These are phyloP conservation scores for Campopleginae sp. DNA, from an alignment of 2,888 invertebrate genomes.

Conservation along the genomic window DNA sequence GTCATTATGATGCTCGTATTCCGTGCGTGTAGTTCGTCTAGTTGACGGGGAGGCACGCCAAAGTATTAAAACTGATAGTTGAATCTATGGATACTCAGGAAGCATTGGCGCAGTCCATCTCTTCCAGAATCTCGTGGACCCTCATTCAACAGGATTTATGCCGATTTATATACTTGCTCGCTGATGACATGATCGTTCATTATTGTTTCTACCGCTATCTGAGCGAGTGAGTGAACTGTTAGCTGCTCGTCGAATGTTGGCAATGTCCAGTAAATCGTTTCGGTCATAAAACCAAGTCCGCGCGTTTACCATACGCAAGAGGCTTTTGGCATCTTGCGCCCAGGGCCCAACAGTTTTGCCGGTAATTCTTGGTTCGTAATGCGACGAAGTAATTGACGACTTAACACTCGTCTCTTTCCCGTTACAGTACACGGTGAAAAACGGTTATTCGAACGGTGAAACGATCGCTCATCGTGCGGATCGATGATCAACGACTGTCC, in stretches of 20 bases:
- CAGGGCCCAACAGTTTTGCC: not conserved
- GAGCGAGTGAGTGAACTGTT: not conserved
- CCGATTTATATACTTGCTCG: not conserved
- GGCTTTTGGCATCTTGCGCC: not conserved
- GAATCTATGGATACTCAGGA: conserved; percentile 4
- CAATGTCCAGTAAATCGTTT: not conserved
- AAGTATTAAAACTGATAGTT: conserved; percentile 35
- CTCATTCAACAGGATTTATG: conserved; percentile 42
- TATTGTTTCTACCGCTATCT: not conserved
- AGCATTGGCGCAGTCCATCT: conserved; percentile 24
- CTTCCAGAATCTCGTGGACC: conserved; percentile 21
- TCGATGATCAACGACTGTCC: not conserved
- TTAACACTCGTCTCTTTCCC: not conserved
- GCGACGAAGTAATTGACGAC: not conserved
- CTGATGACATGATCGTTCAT: not conserved
- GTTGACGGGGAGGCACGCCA: conserved; percentile 57
- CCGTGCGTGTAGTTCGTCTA: conserved; percentile 26
- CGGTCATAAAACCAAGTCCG: not conserved
- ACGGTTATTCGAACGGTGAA: not conserved
- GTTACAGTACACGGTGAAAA: not conserved
- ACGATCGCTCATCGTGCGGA: not conserved
- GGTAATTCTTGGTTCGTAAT: not conserved
- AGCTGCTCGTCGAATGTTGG: not conserved
- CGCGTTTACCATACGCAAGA: not conserved
- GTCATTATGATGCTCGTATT: conserved; percentile 38